Evolutionary conservation across 2,888 invertebrate genomes (phyloP), one percentile per base, ranked within the genome.

Genomic region (Drosophila formosana): DNA sequence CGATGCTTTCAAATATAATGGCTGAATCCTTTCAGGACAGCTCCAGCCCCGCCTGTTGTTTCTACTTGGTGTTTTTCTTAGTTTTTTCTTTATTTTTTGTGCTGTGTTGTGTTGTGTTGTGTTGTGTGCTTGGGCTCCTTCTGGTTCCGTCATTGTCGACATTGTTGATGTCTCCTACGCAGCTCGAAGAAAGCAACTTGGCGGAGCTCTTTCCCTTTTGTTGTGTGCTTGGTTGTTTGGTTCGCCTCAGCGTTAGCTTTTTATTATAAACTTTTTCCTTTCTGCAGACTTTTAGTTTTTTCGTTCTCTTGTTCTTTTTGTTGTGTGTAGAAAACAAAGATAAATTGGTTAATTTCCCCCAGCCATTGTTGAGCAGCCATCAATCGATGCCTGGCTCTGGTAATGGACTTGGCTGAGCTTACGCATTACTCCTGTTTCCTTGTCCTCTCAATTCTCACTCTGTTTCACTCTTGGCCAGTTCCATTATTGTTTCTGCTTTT

Each of bases 341-440:
- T 90, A 91, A 92, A 92, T 92, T 91, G 90, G 89, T 90, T 91
- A 91, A 92, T 91, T 92, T 92, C 90, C 91, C 88, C 88, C 85
- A 78, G 89, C 90, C 88, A 90, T 90, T 91, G 89, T 90, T 90
- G 88, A 86, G 88, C 78, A 88, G 88, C 89, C 91, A 91, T 92
- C 91, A 91, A 92, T 92, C 92, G 91, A 91, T 90, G 90, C 86
- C 82, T 83, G 80, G 84, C 81, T 81, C 80, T 88, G 90, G 89
- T 90, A 92, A 91, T 92, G 91, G 90, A 91, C 91, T 90, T 83
- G 89, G 90, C 90, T 90, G 91, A 91, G 89, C 83, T 86, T 81
- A 83, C 81, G 83, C 83, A 86, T 75, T 80, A 72, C 67, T 69
- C 72, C 72, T 76, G 72, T 55, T 74, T 78, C 60, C 71, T 61